These are phyloP conservation scores for Chrysocyon brachyurus DNA, from an alignment of 2,797 vertebrate species.

Conservation along the genomic window DNA sequence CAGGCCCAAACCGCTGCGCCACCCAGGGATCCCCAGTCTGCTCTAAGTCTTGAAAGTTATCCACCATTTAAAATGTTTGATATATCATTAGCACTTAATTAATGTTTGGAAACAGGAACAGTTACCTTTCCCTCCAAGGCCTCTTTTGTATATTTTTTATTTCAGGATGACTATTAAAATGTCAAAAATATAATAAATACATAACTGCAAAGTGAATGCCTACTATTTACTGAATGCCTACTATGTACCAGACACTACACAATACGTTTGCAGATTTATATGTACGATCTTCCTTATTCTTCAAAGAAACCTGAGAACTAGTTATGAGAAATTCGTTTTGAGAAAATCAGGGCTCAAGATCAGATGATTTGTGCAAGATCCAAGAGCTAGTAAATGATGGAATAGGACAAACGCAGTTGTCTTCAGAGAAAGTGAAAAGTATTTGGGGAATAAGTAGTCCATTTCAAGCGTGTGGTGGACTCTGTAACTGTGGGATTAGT, in stretches of 20 bases:
- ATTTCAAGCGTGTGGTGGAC: background rate
- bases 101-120: background rate
- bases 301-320: background rate
- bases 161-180: background rate
- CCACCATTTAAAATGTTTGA: slow-evolving; percentile 7
- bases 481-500: background rate
- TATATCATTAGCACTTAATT: background rate
- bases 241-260: background rate
- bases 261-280: background rate
- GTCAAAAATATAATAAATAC: slow-evolving; percentile 36
- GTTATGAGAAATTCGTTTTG: background rate
- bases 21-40: background rate
- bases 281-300: background rate
- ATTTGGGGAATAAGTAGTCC: background rate
- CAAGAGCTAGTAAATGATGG: background rate
- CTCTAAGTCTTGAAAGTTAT: background rate
- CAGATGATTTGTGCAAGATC: background rate
- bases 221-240: background rate
- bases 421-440: background rate
- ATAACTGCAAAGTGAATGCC: background rate
- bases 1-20: too few species aligned
- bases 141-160: background rate
- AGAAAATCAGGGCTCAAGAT: slow-evolving; percentile 33
- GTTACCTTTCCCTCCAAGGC: background rate
- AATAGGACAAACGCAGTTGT: background rate